Conservation (phyloP, 2,113 vertebrate genomes). For the Illadopsis cleaveri region DNA sequence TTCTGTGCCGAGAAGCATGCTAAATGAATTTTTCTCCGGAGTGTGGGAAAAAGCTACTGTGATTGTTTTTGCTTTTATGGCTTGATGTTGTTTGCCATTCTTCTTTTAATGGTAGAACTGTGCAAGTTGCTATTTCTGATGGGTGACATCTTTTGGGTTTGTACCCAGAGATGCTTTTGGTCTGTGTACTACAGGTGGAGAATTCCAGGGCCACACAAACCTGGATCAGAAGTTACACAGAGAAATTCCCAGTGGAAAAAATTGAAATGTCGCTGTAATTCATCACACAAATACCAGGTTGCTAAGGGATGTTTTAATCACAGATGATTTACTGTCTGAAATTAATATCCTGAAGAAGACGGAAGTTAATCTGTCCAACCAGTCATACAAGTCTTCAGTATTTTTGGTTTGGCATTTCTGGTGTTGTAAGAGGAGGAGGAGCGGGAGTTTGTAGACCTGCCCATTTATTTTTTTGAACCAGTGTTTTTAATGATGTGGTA, state of each 20-base stretch:
- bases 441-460: neutral
- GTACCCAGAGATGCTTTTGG: neutral
- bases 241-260: neutral
- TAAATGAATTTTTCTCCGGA: neutral
- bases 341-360: neutral
- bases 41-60: neutral
- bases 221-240: neutral
- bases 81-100: neutral
- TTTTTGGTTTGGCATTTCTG: neutral
- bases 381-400: neutral
- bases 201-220: neutral
- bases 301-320: neutral
- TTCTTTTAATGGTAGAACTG: neutral
- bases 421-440: neutral
- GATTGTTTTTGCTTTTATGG: neutral
- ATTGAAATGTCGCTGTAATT: neutral
- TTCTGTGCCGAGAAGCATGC: neutral
- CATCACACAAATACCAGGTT: neutral
- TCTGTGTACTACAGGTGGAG: rapidly evolving
- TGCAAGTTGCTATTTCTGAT: neutral
- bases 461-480: neutral
- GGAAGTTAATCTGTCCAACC: neutral
- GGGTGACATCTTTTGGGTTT: neutral
- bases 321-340: neutral
- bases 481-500: neutral